A percentile compares a stretch with the other conserved stretches of the same genome.
These are phyloP conservation scores for Lysandra coridon DNA, from an alignment of 2,888 invertebrate genomes.

Conservation along the genomic window DNA sequence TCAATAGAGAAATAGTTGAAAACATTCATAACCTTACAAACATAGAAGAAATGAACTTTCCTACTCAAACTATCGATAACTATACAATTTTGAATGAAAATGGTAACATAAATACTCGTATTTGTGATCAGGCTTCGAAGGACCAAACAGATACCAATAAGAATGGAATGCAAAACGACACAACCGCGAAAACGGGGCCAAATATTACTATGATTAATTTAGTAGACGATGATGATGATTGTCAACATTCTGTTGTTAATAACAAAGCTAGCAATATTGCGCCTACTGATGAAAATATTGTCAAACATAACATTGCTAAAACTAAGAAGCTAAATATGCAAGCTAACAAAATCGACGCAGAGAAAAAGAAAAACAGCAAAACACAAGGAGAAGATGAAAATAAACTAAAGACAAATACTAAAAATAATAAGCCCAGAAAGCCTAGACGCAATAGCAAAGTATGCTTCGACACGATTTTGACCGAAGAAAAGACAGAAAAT, in stretches of 20 bases:
- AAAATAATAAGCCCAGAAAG: background rate
- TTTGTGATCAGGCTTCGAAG: background rate
- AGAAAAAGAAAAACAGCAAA: background rate
- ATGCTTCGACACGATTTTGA: background rate
- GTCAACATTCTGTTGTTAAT: background rate
- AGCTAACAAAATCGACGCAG: background rate
- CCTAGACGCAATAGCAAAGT: slow-evolving; percentile 18
- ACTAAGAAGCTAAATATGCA: background rate
- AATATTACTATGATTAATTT: background rate
- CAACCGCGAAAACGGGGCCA: background rate
- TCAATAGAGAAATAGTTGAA: slow-evolving; percentile 24
- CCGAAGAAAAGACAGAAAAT: slow-evolving; percentile 33
- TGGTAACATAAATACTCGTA: background rate
- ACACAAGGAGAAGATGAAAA: background rate
- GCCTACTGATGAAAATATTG: background rate
- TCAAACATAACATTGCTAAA: background rate
- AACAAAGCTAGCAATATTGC: background rate
- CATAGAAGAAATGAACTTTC: background rate
- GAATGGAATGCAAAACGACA: background rate
- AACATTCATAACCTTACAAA: background rate
- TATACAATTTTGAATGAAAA: background rate
- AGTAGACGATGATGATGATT: background rate
- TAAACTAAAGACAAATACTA: background rate
- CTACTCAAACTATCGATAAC: background rate
- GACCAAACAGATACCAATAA: background rate